Evolutionary conservation across 30 jellyfish, hydroid and myxozoan species (phyloP).

Genomic region (Rhopilema esculentum): DNA sequence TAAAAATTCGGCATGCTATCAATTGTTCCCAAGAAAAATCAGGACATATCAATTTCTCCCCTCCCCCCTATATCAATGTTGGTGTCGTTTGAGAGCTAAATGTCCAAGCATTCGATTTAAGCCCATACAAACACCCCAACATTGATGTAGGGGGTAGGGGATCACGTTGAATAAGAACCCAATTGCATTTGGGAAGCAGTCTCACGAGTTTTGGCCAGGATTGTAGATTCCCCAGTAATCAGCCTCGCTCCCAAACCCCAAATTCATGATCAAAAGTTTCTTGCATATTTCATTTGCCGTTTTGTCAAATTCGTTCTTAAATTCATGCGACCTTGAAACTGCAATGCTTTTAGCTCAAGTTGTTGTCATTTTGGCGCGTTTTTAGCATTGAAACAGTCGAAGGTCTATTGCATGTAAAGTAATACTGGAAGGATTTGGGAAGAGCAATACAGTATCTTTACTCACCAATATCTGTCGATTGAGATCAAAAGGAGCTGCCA

Average conservation of each 20-base stretch:
- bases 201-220: not conserved
- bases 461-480: conserved; percentile 68
- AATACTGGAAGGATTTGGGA: not conserved
- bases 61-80: not conserved
- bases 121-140: not conserved
- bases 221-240: no score
- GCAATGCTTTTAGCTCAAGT: no score
- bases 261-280: no score
- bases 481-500: conserved; percentile 71
- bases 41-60: not conserved
- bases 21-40: not conserved
- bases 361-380: no score
- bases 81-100: not conserved
- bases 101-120: not conserved
- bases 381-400: no score
- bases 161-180: not conserved
- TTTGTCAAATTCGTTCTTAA: no score
- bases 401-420: no score
- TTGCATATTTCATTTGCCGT: no score
- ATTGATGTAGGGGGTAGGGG: not conserved
- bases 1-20: not conserved
- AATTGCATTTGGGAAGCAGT: not conserved
- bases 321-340: no score
- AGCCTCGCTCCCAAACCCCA: no score
- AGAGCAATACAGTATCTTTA: not conserved